These are phyloP conservation scores for Oscheius sp. DNA, from an alignment of 2,888 invertebrate genomes.

Conservation along the genomic window DNA sequence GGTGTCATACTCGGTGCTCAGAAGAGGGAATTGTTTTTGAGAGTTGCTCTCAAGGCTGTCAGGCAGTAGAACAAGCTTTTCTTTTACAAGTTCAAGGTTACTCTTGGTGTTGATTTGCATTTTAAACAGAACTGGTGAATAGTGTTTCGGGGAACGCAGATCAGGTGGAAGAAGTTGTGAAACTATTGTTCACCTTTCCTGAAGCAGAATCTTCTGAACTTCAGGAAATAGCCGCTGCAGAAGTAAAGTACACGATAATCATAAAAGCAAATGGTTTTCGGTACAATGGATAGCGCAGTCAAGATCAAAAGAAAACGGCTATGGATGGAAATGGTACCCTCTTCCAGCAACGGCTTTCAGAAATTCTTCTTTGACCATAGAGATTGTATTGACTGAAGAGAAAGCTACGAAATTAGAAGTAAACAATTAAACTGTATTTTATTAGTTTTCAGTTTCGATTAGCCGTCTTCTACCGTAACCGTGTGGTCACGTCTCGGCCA, in stretches of 20 bases:
- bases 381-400: conserved; percentile 40
- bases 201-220: conserved; percentile 6
- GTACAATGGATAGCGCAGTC: conserved; percentile 59
- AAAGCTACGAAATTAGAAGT: conserved; percentile 17
- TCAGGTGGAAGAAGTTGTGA: not conserved
- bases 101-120: not conserved
- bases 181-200: conserved; percentile 35
- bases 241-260: conserved; percentile 36
- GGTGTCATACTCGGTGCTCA: conserved; percentile 54
- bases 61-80: conserved; percentile 62
- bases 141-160: not conserved
- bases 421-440: not conserved
- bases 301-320: conserved; percentile 8
- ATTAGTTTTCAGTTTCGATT: conserved; percentile 46
- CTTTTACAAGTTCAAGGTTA: conserved; percentile 61
- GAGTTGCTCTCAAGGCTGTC: conserved; percentile 63
- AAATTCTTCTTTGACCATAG: conserved; percentile 38
- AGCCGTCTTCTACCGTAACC: conserved; percentile 57
- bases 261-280: conserved; percentile 6
- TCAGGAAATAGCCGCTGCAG: conserved; percentile 58
- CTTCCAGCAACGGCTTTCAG: conserved; percentile 47
- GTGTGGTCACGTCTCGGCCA: conserved; percentile 55
- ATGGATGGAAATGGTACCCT: conserved; percentile 47
- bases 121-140: conserved; percentile 18
- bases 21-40: conserved; percentile 38